Conservation (phyloP, 53 echinoderm and acorn worm species). For the Paelopatides confundens region DNA sequence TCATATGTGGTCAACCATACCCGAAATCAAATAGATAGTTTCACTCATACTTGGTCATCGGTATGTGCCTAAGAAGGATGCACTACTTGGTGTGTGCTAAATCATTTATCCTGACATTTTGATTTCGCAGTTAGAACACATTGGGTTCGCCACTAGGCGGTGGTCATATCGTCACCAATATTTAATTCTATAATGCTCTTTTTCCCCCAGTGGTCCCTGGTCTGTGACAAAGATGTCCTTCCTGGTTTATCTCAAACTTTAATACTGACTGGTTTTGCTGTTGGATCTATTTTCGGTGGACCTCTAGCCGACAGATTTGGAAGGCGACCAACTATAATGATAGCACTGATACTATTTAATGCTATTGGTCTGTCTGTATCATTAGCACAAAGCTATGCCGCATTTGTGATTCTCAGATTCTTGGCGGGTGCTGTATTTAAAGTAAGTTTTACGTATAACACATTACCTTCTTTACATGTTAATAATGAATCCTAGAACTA, state of each 20-base stretch:
- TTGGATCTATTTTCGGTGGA: not conserved
- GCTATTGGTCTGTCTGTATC: not conserved
- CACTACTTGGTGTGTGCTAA: no score
- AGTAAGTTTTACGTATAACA: no score
- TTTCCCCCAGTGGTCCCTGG: not conserved
- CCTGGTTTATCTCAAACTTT: not conserved
- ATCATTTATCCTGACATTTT: no score
- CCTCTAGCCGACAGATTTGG: not conserved
- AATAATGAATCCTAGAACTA: not conserved
- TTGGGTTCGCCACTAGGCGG: no score
- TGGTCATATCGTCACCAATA: no score
- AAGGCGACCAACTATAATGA: not conserved
- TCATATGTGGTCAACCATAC: no score
- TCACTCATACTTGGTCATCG: no score
- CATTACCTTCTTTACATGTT: not conserved
- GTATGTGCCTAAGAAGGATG: no score
- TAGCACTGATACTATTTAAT: not conserved
- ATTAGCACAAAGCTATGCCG: not conserved
- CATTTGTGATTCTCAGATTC: not conserved
- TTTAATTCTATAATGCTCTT: no score
- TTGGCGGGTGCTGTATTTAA: not conserved
- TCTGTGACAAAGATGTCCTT: not conserved
- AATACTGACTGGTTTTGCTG: no score
- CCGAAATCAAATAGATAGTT: no score
- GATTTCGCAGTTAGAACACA: no score